Base-by-base conservation (phyloP, 2,113 vertebrate genomes). In the Passer domesticus region DNA sequence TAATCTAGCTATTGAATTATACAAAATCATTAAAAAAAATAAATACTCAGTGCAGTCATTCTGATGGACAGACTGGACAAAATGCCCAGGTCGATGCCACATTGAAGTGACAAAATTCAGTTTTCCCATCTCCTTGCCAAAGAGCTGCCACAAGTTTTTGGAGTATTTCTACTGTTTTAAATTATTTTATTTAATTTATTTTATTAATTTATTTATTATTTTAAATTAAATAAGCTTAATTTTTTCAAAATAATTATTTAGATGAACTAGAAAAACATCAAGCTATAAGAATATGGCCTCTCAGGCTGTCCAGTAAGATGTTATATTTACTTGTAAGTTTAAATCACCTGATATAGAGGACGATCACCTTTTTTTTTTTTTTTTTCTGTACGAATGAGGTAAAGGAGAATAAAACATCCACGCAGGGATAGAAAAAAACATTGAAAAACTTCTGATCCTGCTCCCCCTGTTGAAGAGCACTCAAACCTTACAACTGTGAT, bases 301-400 rank as follows among this genome's bases (percentile, higher is more conserved):
- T 50, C 39, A 59, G 25, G 49, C 37, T 47, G 59, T 33, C 16
- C 24, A 59, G 49, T 41, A 49, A 35, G 28, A 49, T 0, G 0
- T 37, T 80, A 7, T 31, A 13, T 20, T 47, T 39, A 25, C 3
- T 5, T 66, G 5, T 21, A 30, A 11, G 15, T 68, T 46, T 60
- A 83, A 90, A 63, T 6, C 6, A 66, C 8, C 6, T 31, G 8
- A 75, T 21, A 30, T 23, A 56, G 59, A 53, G 23, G 17, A 77
- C 80, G 11, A 56, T 21, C 2, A 31, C 12, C 10, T 15, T 58
- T 10, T 58, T 37, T 37, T 37, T 37, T 37, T 37, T 37, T 37
- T 67, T 86, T 60, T 43, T 30, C 24, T 55, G 73, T 35, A 17
- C 18, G 6, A 60, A 64, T 43, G 39, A 58, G 3, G 2, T 39